Evolutionary conservation across 2,113 vertebrate genomes (phyloP).

Genomic region (Melanerpes aurifrons): DNA sequence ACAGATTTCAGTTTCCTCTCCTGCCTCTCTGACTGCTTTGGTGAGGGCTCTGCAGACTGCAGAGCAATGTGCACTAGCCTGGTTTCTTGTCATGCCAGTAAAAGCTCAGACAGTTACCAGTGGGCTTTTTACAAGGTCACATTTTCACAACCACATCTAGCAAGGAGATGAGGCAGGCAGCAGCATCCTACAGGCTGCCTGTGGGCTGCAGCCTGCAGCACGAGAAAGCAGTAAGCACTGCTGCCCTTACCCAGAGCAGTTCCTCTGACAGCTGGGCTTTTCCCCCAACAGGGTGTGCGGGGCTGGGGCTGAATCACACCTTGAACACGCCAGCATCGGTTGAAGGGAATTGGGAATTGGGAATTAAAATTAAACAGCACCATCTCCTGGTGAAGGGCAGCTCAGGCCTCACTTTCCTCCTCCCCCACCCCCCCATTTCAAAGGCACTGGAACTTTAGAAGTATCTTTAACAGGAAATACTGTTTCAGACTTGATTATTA

Average conservation of each 20-base stretch:
- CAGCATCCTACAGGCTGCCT: background rate
- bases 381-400: conserved; percentile 52
- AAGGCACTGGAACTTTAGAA: background rate
- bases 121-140: background rate
- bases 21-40: background rate
- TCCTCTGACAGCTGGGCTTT: background rate
- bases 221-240: background rate
- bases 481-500: background rate
- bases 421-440: background rate
- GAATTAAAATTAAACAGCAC: conserved; percentile 37
- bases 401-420: background rate
- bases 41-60: background rate
- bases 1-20: background rate
- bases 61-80: background rate
- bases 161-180: background rate
- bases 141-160: background rate
- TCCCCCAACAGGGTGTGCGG: background rate
- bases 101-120: background rate
- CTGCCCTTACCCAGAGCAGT: background rate
- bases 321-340: background rate
- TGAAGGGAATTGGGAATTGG: accelerated
- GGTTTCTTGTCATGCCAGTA: background rate
- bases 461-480: background rate
- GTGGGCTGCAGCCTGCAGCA: background rate
- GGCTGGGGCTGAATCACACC: background rate